Evolutionary conservation across 2,113 vertebrate species (phyloP).

Genomic region (Synchiropus splendidus): DNA sequence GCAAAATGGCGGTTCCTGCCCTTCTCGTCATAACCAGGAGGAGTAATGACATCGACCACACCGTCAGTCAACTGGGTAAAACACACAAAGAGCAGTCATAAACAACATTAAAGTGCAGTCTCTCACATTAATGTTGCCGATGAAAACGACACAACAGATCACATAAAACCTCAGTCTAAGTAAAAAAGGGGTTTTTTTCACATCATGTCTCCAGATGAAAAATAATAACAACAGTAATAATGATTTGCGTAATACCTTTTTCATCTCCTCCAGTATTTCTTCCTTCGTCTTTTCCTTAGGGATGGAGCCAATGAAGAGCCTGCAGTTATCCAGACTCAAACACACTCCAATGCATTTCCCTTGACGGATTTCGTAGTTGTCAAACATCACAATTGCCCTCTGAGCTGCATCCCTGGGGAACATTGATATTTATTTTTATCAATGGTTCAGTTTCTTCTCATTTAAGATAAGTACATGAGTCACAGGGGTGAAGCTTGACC

Average conservation of each 20-base stretch:
- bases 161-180: too few species aligned
- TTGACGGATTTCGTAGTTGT: slow-evolving; percentile 85
- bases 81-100: slow-evolving; percentile 4
- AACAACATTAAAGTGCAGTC: background rate
- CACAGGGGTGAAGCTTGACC: background rate
- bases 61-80: slow-evolving; percentile 77
- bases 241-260: too few species aligned
- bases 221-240: too few species aligned
- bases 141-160: too few species aligned
- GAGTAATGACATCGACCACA: slow-evolving; percentile 89
- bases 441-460: too few species aligned
- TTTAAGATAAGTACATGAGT: too few species aligned
- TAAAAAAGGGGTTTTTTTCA: too few species aligned
- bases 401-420: slow-evolving; percentile 77
- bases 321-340: slow-evolving; percentile 89
- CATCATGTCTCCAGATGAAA: too few species aligned
- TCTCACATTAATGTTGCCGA: too few species aligned
- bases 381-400: slow-evolving; percentile 80
- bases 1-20: slow-evolving; percentile 89
- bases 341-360: slow-evolving; percentile 92
- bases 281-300: slow-evolving; percentile 90
- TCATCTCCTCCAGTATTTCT: slow-evolving; percentile 88
- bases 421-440: background rate
- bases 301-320: slow-evolving; percentile 89
- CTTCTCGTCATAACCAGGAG: slow-evolving; percentile 81